These are phyloP conservation scores for Tetragnatha montana DNA, from an alignment of 2,888 invertebrate species.

Conservation along the genomic window DNA sequence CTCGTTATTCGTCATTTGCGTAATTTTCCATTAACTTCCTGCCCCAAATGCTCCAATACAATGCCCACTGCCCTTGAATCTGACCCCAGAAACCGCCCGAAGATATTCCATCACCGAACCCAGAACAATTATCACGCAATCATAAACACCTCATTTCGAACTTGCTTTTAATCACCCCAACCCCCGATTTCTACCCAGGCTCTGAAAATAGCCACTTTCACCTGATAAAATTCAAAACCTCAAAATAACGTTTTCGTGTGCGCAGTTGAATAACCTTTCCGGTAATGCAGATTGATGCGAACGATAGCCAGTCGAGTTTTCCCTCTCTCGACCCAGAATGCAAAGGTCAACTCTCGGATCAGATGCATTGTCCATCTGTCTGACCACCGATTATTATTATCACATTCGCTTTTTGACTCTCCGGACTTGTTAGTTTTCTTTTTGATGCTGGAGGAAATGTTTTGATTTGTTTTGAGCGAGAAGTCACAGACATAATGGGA, in stretches of 20 bases:
- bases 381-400: background rate
- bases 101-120: background rate
- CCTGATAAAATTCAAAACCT: background rate
- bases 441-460: background rate
- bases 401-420: too few species aligned
- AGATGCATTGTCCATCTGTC: background rate
- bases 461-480: background rate
- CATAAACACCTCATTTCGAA: background rate
- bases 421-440: background rate
- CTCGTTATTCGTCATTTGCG: too few species aligned
- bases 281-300: slow-evolving; percentile 11
- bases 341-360: slow-evolving; percentile 39
- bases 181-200: background rate
- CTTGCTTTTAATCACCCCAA: background rate
- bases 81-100: background rate
- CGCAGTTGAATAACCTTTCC: slow-evolving; percentile 41
- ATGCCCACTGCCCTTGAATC: too few species aligned
- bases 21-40: too few species aligned
- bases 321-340: slow-evolving; percentile 42
- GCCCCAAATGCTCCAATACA: too few species aligned
- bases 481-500: background rate
- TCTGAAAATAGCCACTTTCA: background rate
- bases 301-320: slow-evolving; percentile 25
- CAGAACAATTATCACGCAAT: background rate
- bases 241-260: background rate